Conservation (phyloP, 2,113 vertebrate genomes). For the Larimichthys crocea region DNA sequence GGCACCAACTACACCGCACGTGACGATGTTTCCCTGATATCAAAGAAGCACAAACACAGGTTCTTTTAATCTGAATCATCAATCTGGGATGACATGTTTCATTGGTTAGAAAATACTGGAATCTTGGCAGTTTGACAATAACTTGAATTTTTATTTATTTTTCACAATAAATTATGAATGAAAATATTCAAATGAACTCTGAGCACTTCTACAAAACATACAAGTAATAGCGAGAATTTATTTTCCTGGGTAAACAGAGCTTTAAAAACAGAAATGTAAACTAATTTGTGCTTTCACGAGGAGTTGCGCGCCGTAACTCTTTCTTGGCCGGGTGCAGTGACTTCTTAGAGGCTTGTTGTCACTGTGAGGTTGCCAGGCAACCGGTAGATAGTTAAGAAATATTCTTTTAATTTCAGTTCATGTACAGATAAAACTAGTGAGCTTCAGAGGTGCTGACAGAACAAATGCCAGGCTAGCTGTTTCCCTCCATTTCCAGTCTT, state of each 20-base stretch:
- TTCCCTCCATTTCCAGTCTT: background rate
- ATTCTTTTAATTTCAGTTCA: too few relatives aligned
- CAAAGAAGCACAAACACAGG: background rate
- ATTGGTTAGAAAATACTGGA: background rate
- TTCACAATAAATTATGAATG: background rate
- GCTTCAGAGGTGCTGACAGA: too few relatives aligned
- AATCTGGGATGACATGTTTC: background rate
- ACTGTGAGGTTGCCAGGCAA: too few relatives aligned
- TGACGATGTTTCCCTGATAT: slow-evolving; percentile 90
- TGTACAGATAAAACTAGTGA: too few relatives aligned
- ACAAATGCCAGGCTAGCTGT: background rate
- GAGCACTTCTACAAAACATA: too few relatives aligned
- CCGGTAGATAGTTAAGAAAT: too few relatives aligned
- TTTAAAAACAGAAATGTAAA: too few relatives aligned
- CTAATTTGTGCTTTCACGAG: too few relatives aligned
- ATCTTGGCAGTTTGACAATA: background rate
- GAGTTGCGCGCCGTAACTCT: too few relatives aligned
- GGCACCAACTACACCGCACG: slow-evolving; percentile 89
- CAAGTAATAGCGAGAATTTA: too few relatives aligned
- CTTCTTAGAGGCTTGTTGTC: background rate
- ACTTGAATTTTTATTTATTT: background rate
- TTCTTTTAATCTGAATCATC: background rate
- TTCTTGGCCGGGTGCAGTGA: background rate
- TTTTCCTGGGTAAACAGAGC: too few relatives aligned
- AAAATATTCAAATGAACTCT: background rate